Evolutionary conservation across 2,888 invertebrate species (phyloP).

Genomic region (Dorcus parallelipipedus): DNA sequence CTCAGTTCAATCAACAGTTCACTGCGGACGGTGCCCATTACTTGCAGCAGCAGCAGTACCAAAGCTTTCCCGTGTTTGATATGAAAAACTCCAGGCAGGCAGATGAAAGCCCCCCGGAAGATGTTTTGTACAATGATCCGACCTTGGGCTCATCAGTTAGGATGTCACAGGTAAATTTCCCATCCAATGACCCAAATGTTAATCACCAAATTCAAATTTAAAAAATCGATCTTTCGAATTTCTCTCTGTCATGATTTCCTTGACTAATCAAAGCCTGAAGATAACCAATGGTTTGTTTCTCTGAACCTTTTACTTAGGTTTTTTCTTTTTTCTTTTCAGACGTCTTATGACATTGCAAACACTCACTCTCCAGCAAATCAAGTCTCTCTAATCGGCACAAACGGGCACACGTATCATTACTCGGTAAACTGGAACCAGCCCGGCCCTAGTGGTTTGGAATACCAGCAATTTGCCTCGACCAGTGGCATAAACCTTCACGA

Average conservation of each 20-base stretch:
- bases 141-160: conserved; percentile 60
- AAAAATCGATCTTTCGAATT: no score
- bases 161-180: conserved; percentile 34
- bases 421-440: conserved; percentile 26
- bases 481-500: conserved; percentile 12
- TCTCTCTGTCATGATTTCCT: no score
- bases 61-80: conserved; percentile 17
- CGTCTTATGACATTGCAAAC: conserved; percentile 25
- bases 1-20: conserved; percentile 40
- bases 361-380: conserved; percentile 54
- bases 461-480: conserved; percentile 13
- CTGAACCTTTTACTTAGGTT: no score
- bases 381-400: conserved; percentile 60
- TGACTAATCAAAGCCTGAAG: no score
- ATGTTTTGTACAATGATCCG: conserved; percentile 64
- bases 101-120: conserved; percentile 54
- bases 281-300: no score
- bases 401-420: conserved; percentile 46
- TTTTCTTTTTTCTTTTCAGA: conserved; percentile 2
- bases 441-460: conserved; percentile 17
- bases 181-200: no score
- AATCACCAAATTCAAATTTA: no score
- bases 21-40: conserved; percentile 35
- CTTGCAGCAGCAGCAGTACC: conserved; percentile 35
- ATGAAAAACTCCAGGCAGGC: conserved; percentile 19